Evolutionary conservation across 2,888 invertebrate genomes (phyloP), one percentile per base, ranked within the genome.

Genomic region (Tetragonula carbonaria): DNA sequence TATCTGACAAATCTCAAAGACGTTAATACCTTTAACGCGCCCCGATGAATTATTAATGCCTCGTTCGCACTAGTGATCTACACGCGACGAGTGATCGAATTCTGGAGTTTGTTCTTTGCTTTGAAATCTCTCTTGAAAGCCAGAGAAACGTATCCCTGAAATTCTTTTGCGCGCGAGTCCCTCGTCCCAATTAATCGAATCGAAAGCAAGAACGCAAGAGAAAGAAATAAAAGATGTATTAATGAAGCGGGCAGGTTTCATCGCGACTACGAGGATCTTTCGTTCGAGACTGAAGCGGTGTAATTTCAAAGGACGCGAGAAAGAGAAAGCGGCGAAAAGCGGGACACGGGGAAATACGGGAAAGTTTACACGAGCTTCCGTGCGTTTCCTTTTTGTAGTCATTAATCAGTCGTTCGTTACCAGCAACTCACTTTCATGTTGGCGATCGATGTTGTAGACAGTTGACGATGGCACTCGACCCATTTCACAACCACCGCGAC

Each of bases 381-480:
- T 72, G 4, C 21, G 57, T 81, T 67, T 4, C 57, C 18, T 33
- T 63, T 72, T 76, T 51, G 73, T 68, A 67, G 57, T 8, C 28
- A 45, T 77, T 77, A 73, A 55, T 82, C 68, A 73, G n/a, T 63
- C 28, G 68, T 57, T 76, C 73, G 81, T 83, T 67, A 75, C 63
- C 55, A 57, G 4, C 75, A 73, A 68, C 72, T 72, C 51, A 66
- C 51, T 81, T 76, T 73, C 72, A 33, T 76, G 68, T 45, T 21
- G 38, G 45, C 53, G 53, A 76, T 83, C 76, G 8, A 45, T 45
- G 73, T 76, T 70, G 21, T 23, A 67, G 70, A 38, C 55, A 18
- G 55, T 57, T 51, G 33, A 51, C 66, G 59, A 28, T 38, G 51
- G 28, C 23, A 51, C 68, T 84, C 66, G 82, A 82, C 73, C 84